Conservation (phyloP, 2,888 invertebrate species). For the Andricus quercusramuli region DNA sequence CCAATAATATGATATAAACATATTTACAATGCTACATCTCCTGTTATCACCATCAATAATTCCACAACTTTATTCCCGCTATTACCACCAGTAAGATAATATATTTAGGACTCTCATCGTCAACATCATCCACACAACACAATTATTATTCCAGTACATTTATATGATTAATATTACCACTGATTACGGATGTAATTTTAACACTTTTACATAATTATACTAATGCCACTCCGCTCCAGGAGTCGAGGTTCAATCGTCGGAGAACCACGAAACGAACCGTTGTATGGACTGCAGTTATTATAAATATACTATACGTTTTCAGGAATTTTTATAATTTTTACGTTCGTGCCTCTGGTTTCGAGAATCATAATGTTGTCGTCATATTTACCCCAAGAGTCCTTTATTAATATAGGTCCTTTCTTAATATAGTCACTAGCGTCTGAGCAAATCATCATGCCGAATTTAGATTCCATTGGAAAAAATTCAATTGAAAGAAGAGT, state of each 20-base stretch:
- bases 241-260: slow-evolving; percentile 38
- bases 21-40: slow-evolving; percentile 32
- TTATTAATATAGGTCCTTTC: slow-evolving; percentile 57
- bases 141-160: slow-evolving; percentile 38
- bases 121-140: slow-evolving; percentile 24
- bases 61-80: slow-evolving; percentile 24
- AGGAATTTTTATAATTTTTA: slow-evolving; percentile 37
- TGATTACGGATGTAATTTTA: slow-evolving; percentile 39
- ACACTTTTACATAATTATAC: slow-evolving; percentile 39
- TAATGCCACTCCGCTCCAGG: slow-evolving; percentile 23
- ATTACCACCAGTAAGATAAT: slow-evolving; percentile 30
- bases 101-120: slow-evolving; percentile 21
- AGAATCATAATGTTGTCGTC: slow-evolving; percentile 59
- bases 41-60: slow-evolving; percentile 26
- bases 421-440: slow-evolving; percentile 55
- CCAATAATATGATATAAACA: slow-evolving; percentile 32
- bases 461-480: background rate
- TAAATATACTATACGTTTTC: slow-evolving; percentile 45
- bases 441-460: slow-evolving; percentile 47
- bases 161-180: slow-evolving; percentile 32
- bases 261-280: slow-evolving; percentile 35
- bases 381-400: slow-evolving; percentile 67
- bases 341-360: slow-evolving; percentile 44
- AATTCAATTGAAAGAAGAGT: too few species aligned
- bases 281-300: slow-evolving; percentile 46